Evolutionary conservation across 2,797 vertebrate species (phyloP), one percentile per base, ranked within the genome.

Genomic region (Florisuga fusca): DNA sequence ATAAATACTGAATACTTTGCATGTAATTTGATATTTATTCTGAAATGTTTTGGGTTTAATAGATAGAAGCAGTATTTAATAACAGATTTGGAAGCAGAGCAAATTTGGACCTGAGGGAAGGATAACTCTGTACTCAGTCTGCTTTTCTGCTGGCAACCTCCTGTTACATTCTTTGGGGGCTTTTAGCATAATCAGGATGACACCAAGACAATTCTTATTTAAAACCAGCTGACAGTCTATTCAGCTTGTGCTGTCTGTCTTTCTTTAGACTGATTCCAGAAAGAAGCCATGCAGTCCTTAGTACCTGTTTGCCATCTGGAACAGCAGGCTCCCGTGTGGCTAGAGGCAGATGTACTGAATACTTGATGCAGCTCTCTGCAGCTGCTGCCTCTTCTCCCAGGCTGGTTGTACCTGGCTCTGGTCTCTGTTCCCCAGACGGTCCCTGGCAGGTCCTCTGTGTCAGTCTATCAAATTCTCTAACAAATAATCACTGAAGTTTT

Each of bases 271-370:
- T 68, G 79, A 29, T 53, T 58, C 48, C 55, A 63, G 69, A 36
- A 77, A 45, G 55, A 90, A 67, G n/a, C 78, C 36, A 1, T 23
- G 1, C 12, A 12, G 33, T 41, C 27, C 12, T 19, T 18, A 4
- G 19, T 89, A 95, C 90, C 91, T 91, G 79, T 66, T 63, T 74
- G 83, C 91, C 94, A 84, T 94, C 82, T 96, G 93, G 93, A 92
- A 9, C 33, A 34, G 1, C 15, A 22, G 27, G 45, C 34, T 95
- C 81, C 63, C 8, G 0, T 1, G 12, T 33, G 80, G 78, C 1
- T 57, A 19, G 77, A 27, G 75, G 66, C 78, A 76, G 75, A 57
- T 76, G 79, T 25, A 43, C 29, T 0, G 5, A 79, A 15, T 59
- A 69, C 19, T 58, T 57, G 63, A 63, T 69, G 75, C 55, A 68